phyloP scores from a whole-genome alignment of 2,113 vertebrate species.

The Vimba vimba region DNA sequence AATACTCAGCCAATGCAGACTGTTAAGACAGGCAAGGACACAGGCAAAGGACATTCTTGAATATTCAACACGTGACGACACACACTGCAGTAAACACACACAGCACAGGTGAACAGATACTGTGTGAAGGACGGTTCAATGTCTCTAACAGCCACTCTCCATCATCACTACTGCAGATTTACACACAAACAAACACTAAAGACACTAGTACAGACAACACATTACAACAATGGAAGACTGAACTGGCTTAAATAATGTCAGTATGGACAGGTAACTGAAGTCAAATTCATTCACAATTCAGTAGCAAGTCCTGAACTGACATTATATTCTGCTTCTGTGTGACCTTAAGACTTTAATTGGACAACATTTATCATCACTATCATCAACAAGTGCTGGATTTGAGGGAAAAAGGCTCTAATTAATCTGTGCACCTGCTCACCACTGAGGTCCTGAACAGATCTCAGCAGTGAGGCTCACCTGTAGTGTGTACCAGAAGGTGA shows the following conservation, averaged over 20 bases:
- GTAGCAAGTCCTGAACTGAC: too few relatives aligned
- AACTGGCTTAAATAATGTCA: too few relatives aligned
- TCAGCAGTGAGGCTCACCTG: conserved; percentile 77
- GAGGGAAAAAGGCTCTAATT: too few relatives aligned
- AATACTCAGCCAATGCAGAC: background rate
- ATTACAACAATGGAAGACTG: too few relatives aligned
- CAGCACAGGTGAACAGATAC: conserved; percentile 9
- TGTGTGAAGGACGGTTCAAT: conserved; percentile 4
- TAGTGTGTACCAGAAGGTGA: conserved; percentile 98
- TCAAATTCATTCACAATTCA: too few relatives aligned
- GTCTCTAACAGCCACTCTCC: background rate
- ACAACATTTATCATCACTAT: too few relatives aligned
- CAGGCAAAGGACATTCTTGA: conserved; percentile 8
- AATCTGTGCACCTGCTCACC: too few relatives aligned
- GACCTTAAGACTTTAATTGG: too few relatives aligned
- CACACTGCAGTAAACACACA: background rate
- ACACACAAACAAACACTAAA: background rate
- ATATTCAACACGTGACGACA: conserved; percentile 10
- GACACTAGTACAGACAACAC: too few relatives aligned
- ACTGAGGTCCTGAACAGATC: background rate
- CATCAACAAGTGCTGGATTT: too few relatives aligned
- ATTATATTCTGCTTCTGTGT: too few relatives aligned
- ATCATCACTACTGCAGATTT: background rate
- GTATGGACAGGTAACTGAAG: too few relatives aligned
- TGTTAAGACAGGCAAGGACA: background rate